Base-by-base conservation (phyloP, 2,888 invertebrate genomes). In the Leptinotarsa haldemani region DNA sequence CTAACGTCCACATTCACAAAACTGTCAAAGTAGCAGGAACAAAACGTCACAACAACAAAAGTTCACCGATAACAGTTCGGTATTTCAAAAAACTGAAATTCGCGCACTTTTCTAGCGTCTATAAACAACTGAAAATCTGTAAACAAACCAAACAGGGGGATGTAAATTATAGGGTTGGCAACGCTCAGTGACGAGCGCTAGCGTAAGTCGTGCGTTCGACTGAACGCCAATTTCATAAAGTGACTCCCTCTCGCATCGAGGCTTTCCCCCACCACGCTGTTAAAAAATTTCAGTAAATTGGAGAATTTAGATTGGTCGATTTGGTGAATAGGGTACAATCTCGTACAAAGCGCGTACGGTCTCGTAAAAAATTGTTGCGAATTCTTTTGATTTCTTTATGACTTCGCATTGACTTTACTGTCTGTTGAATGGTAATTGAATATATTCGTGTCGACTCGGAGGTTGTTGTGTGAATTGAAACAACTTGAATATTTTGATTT, bases 241-340 rank as follows among this genome's bases (percentile, higher is more conserved):
- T 70, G 76, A 79, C 79, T 78, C 78, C 79, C 79, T 78, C 78
- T 72, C 66, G 68, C 67, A 56, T 69, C 66, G 71, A 40, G 70
- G 63, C 64, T 50, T 73, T 22, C 74, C 80, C 78, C 80, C 80
- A 74, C 77, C 63, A 63, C 69, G 58, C 66, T 73, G 66, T 65
- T 65, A 76, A 79, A 81, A 80, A 82, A 80, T 80, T 82, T 80
- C 80, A 79, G 80, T 75, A 80, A 80, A 81, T 80, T 78, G 80
- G 79, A 77, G 80, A 77, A 79, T 78, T 77, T 78, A 80, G 82
- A 82, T 82, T 82, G 82, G 82, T 78, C 73, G 82, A 77, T 77
- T 74, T 74, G 65, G 75, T 76, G 75, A 76, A 80, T 80, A 75
- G 78, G 78, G 77, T 77, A 78, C 77, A 78, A 76, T 78, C 79